Evolutionary conservation across 2,113 vertebrate species (phyloP), one percentile per base, ranked within the genome.

Genomic region (Myanophis thanlyinensis): DNA sequence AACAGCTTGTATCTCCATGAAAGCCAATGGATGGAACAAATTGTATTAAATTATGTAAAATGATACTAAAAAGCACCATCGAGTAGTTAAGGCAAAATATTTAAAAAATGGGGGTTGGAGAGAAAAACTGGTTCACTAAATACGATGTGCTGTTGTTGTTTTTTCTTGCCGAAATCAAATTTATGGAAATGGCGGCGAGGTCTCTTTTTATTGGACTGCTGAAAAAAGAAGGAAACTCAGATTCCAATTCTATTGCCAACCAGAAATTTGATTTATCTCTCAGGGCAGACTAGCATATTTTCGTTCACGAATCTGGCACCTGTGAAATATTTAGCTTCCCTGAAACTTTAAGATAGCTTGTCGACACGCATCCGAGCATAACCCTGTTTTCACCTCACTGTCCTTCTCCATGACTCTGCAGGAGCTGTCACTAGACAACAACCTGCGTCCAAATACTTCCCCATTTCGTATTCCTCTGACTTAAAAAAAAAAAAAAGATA

Each of bases 41-140:
- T 98, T 98, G 98, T 98, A 98, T 98, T 98, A 98, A 98, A 98
- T 98, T 98, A 98, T 98, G 98, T 98, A 98, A 98, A 98, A 98
- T 97, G 98, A 97, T 97, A 98, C 98, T 97, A 98, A 98, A 98
- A 97, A 98, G 96, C 97, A 97, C 97, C 97, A 97, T 97, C 97
- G 97, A 98, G 97, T 96, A 97, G 96, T 95, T 95, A 97, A 96
- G 95, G 91, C 94, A 96, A 96, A 49, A 94, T 90, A 95, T 96
- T 93, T 23, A 93, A 96, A 96, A 97, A 97, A 96, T 88, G 23
- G 53, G n/a, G 47, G 85, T 84, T 51, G 20, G 51, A 86, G 91
- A n/a, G 95, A 97, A 97, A 80, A 97, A 95, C 97, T 96, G 96
- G 95, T 90, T 95, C 97, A 97, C 97, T 97, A 97, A 97, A 97